A percentile compares a stretch with the other conserved stretches of the same genome.
phyloP scores from a whole-genome alignment of 1,140 invertebrate genomes.

The Drosophila kanapiae region DNA sequence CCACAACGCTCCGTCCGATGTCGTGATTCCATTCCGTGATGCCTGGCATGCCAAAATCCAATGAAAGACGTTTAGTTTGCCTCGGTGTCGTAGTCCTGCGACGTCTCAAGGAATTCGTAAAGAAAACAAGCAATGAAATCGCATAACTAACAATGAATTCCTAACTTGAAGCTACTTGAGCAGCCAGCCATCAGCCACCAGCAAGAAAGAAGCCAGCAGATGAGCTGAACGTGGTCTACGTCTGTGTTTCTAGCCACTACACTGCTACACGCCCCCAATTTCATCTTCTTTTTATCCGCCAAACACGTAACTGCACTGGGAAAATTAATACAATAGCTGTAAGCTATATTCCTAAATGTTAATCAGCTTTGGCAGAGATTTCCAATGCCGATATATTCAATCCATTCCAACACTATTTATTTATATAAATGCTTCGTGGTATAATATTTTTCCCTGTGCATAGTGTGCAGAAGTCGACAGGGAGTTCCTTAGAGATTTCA shows the following conservation, averaged over 20 bases:
- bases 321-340: not conserved
- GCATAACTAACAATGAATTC: constrained; percentile 84
- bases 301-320: constrained; percentile 48
- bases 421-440: too few species aligned
- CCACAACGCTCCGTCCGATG: constrained; percentile 37
- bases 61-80: constrained; percentile 81
- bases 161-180: constrained; percentile 81
- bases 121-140: constrained; percentile 84
- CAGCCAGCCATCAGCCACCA: constrained; percentile 54
- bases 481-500: constrained; percentile 68
- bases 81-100: constrained; percentile 51
- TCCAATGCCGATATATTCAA: too few species aligned
- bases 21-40: constrained; percentile 75
- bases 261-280: not conserved
- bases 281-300: not conserved
- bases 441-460: not conserved
- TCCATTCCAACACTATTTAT: not conserved
- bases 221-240: constrained; percentile 70
- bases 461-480: constrained; percentile 50
- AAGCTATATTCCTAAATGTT: not conserved
- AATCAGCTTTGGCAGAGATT: not conserved
- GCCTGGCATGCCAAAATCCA: constrained; percentile 83
- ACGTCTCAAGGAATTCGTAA: constrained; percentile 73
- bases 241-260: constrained; percentile 34
- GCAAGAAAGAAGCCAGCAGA: constrained; percentile 42